Conservation (phyloP, 2,888 invertebrate species). For the Ctena decussata region DNA sequence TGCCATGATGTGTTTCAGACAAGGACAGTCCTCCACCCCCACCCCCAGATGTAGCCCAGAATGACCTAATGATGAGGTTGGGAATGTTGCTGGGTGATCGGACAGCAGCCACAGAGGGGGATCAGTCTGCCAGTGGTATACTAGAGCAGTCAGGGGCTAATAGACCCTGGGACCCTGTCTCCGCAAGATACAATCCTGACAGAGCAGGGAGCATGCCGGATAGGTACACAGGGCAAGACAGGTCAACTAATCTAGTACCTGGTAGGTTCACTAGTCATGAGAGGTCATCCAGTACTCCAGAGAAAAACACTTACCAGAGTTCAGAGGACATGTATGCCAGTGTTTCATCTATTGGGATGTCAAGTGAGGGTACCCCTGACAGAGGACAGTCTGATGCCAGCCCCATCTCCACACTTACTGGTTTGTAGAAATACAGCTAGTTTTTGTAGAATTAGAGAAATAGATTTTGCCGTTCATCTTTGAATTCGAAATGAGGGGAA, state of each 20-base stretch:
- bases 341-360: conserved; percentile 89
- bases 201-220: conserved; percentile 36
- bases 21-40: conserved; percentile 84
- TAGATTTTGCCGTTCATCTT: no score
- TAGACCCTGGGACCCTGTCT: neutral
- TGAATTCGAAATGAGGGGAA: no score
- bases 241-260: neutral
- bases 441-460: no score
- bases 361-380: conserved; percentile 89
- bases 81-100: conserved; percentile 93
- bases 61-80: conserved; percentile 94
- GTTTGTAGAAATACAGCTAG: no score
- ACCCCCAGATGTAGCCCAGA: conserved; percentile 89
- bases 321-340: conserved; percentile 87
- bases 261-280: conserved; percentile 43
- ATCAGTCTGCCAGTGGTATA: conserved; percentile 21
- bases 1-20: conserved; percentile 49
- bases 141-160: neutral
- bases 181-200: neutral
- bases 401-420: conserved; percentile 96
- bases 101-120: conserved; percentile 79
- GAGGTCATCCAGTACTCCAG: conserved; percentile 21
- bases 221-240: conserved; percentile 17
- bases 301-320: conserved; percentile 27
- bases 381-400: conserved; percentile 93